phyloP scores from a whole-genome alignment of 2,797 vertebrate genomes.

The Pipistrellus pipistrellus region DNA sequence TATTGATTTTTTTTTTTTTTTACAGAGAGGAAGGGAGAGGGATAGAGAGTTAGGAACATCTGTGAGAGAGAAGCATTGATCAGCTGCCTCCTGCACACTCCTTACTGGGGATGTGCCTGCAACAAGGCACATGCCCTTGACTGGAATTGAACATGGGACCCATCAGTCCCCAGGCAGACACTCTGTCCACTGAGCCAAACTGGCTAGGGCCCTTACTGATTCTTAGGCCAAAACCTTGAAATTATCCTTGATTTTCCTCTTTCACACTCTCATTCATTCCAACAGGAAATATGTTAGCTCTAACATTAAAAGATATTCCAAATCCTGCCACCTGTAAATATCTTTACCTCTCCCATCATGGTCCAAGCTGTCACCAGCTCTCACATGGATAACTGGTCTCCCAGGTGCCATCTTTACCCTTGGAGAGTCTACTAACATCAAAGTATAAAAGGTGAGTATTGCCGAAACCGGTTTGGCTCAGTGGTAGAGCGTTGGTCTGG shows the following conservation, averaged over 20 bases:
- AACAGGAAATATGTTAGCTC: neutral
- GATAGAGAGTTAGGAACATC: too few species aligned
- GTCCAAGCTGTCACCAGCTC: neutral
- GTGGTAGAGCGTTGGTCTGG: too few species aligned
- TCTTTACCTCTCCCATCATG: neutral
- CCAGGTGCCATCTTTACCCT: neutral
- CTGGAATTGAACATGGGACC: too few species aligned
- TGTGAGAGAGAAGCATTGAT: too few species aligned
- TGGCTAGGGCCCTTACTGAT: neutral
- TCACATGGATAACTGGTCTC: neutral
- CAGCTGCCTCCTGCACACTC: too few species aligned
- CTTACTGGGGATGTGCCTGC: too few species aligned
- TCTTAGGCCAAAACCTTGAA: neutral
- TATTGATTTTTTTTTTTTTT: too few species aligned
- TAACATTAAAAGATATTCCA: neutral
- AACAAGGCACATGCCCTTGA: too few species aligned
- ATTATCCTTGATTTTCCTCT: slow-evolving; percentile 7
- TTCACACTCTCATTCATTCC: neutral
- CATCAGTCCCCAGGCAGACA: too few species aligned
- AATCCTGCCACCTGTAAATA: neutral
- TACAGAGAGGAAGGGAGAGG: too few species aligned
- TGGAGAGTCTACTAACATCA: neutral
- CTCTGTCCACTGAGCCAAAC: too few species aligned
- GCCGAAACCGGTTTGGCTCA: too few species aligned
- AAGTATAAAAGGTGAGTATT: neutral